A percentile compares a stretch with the other conserved stretches of the same genome.
These are phyloP conservation scores for Trypoxylon attenuatum DNA, from an alignment of 2,888 invertebrate species.

Conservation along the genomic window DNA sequence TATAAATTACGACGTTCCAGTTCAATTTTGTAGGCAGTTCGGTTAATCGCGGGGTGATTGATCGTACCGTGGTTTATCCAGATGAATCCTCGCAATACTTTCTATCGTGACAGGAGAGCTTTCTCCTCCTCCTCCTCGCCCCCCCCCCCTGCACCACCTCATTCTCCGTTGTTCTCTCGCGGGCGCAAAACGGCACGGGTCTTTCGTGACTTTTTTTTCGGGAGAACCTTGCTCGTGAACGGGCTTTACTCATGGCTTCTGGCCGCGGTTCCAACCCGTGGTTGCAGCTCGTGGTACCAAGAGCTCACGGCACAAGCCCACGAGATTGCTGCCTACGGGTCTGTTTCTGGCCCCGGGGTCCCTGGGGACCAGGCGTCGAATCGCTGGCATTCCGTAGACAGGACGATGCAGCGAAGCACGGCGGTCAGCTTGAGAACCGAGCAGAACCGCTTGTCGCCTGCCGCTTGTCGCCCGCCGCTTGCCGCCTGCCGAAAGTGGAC, in stretches of 20 bases:
- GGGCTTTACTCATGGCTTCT: conserved; percentile 18
- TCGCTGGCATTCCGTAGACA: conserved; percentile 38
- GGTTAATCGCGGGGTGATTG: conserved; percentile 53
- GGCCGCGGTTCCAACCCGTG: neutral
- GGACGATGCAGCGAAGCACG: conserved; percentile 7
- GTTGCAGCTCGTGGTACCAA: neutral
- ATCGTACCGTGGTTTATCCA: conserved; percentile 51
- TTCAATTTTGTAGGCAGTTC: conserved; percentile 49
- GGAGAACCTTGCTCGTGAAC: too few relatives aligned
- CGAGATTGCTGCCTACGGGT: too few relatives aligned
- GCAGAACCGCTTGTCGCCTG: too few relatives aligned
- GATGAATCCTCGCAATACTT: conserved; percentile 56
- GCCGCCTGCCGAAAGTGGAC: conserved; percentile 24
- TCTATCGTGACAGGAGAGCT: conserved; percentile 38
- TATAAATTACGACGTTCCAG: conserved; percentile 45
- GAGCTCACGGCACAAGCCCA: too few relatives aligned
- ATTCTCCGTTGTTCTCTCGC: neutral
- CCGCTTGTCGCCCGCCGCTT: too few relatives aligned
- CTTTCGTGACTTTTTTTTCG: too few relatives aligned
- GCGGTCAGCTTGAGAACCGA: too few relatives aligned
- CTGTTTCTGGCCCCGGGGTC: too few relatives aligned
- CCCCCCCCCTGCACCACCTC: neutral
- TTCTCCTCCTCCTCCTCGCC: conserved; percentile 27
- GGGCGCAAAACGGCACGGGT: too few relatives aligned
- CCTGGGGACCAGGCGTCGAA: too few relatives aligned